Evolutionary conservation across 2,113 vertebrate species (phyloP).

Genomic region (Tursiops truncatus): DNA sequence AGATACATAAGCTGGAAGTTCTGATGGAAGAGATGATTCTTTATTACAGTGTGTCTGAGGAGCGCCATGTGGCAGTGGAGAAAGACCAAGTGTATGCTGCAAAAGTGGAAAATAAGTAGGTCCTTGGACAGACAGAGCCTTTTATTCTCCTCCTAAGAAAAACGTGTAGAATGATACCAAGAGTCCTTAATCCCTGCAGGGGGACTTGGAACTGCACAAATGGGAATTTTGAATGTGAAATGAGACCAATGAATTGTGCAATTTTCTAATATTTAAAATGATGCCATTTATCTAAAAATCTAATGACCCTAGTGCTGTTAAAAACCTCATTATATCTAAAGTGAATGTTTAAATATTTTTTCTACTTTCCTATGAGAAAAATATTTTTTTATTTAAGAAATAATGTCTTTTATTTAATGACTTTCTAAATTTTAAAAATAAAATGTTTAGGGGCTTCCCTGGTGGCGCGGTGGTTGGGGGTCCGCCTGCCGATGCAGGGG

Average conservation of each 20-base stretch:
- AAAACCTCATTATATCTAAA: slow-evolving; percentile 29
- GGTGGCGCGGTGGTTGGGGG: too few relatives aligned
- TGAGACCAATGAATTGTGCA: neutral
- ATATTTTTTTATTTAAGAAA: slow-evolving; percentile 29
- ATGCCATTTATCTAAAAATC: slow-evolving; percentile 3
- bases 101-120: slow-evolving; percentile 94
- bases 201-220: neutral
- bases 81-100: slow-evolving; percentile 92
- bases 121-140: slow-evolving; percentile 10
- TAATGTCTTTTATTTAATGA: neutral
- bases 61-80: slow-evolving; percentile 80
- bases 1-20: slow-evolving; percentile 92
- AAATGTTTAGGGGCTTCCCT: neutral
- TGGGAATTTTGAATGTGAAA: slow-evolving; percentile 28
- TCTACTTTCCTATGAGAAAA: slow-evolving; percentile 28
- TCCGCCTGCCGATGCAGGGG: too few relatives aligned
- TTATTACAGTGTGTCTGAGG: slow-evolving; percentile 89
- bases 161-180: neutral
- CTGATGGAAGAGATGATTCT: slow-evolving; percentile 97
- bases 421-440: slow-evolving; percentile 45
- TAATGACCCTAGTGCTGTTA: neutral
- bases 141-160: neutral
- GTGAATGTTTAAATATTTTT: slow-evolving; percentile 1
- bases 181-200: neutral
- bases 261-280: neutral